These are phyloP conservation scores for Eristalis tenax DNA, from an alignment of 2,888 invertebrate species.

Conservation along the genomic window DNA sequence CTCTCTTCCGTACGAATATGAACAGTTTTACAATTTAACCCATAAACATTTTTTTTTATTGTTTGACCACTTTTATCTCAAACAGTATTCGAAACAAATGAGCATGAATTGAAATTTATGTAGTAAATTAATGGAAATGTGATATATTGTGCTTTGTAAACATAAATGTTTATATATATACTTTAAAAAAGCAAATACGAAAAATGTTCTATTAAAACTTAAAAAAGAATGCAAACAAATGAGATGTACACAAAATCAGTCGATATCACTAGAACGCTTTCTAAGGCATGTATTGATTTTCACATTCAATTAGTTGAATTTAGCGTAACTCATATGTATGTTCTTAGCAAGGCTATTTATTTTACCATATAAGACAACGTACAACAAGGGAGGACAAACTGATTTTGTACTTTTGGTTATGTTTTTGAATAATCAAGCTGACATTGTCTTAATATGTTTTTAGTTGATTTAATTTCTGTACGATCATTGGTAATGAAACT, in stretches of 20 bases:
- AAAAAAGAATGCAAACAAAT: not conserved
- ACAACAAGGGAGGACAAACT: not conserved
- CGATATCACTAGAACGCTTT: not conserved
- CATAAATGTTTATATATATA: slow-evolving; percentile 25
- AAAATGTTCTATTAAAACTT: not conserved
- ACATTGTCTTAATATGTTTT: too few species aligned
- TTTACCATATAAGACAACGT: not conserved
- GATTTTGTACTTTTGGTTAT: too few species aligned
- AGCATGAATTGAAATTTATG: slow-evolving; percentile 13
- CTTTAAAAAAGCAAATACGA: not conserved
- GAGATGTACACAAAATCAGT: not conserved
- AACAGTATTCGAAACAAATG: not conserved
- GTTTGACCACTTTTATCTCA: not conserved
- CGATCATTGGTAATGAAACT: too few species aligned
- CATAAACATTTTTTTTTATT: not conserved
- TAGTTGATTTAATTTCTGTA: too few species aligned
- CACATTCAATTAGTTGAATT: not conserved
- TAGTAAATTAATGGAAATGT: slow-evolving; percentile 39
- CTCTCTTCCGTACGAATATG: not conserved
- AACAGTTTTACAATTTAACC: not conserved
- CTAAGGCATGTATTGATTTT: not conserved
- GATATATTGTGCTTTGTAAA: slow-evolving; percentile 50
- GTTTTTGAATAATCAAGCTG: too few species aligned
- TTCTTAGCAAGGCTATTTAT: not conserved
- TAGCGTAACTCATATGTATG: not conserved